Base-by-base conservation (phyloP, 2,797 vertebrate species). In the Hybognathus amarus region DNA sequence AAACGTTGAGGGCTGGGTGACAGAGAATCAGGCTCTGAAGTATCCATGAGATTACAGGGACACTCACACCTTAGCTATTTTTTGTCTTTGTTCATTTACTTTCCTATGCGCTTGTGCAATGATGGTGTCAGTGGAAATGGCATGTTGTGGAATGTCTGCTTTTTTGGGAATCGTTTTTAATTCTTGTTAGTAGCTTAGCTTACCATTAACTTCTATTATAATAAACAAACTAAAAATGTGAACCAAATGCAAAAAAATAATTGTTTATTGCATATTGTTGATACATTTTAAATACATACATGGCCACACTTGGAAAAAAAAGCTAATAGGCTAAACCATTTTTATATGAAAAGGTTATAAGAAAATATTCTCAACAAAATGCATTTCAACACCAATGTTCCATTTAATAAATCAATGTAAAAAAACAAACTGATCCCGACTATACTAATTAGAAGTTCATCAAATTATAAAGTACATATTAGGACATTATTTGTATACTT, bases 1-100 rank as follows among this genome's bases (percentile, higher is more conserved):
- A 56, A 68, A 59, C 15, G 10, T 77, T 30, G 63, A 77, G 27
- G 5, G 22, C 38, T 36, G 13, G 38, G 50, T 77, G 63, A 77
- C 36, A 8, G 11, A 56, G 20, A 64, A 76, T 40, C 52, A 68
- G 27, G 22, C 6, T 38, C 20, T 56, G 24, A 67, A 67, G 80
- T 70, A 22, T 70, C 64, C 17, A 24, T 64, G 42, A 78, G 75
- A 83, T 83, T 70, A 64, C 54, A 63, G 22, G 52, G 54, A 71
- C 67, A 71, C 27, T 78, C 40, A 77, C 74, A 70, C 66, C 50
- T 76, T 67, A 45, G 79, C 24, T 24, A 22, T 61, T 73, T 63
- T 52, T 52, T 45, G 30, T 38, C 63, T 83, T 12, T 36, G 47
- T 47, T 77, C 20, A 61, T 70, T 22, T 70, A n/a, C 20, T 61